Percentiles rank a stretch among this genome's conserved stretches.
Evolutionary conservation across 2,113 vertebrate genomes (phyloP).

Genomic region (Scatophagus argus): DNA sequence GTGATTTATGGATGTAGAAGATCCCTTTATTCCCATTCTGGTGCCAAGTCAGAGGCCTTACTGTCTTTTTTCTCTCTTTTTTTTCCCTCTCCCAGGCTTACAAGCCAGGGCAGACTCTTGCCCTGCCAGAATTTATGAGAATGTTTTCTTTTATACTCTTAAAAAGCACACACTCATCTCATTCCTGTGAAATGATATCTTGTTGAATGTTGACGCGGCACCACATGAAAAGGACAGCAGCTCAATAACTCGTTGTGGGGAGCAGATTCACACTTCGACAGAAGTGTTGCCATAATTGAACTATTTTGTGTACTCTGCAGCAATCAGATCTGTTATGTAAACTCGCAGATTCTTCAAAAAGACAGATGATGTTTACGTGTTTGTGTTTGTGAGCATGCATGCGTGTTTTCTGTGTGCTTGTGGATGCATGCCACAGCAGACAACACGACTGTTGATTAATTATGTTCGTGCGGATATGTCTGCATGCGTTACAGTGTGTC

Average conservation of each 20-base stretch:
- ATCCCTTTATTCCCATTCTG: constrained; percentile 61
- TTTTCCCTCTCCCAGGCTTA: constrained; percentile 63
- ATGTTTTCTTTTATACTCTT: constrained; percentile 78
- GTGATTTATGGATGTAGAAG: constrained; percentile 74
- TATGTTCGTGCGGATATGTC: constrained; percentile 13
- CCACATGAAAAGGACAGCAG: constrained; percentile 75
- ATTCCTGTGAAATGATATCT: constrained; percentile 80
- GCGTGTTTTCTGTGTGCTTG: not conserved
- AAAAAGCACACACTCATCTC: constrained; percentile 72
- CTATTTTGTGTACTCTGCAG: constrained; percentile 56
- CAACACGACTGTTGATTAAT: constrained; percentile 17
- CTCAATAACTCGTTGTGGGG: constrained; percentile 66
- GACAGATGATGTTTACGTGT: constrained; percentile 41
- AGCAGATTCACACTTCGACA: constrained; percentile 64
- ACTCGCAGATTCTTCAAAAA: constrained; percentile 54
- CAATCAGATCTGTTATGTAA: constrained; percentile 76
- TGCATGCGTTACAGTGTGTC: not conserved
- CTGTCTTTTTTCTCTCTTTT: constrained; percentile 56
- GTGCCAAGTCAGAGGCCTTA: constrained; percentile 68
- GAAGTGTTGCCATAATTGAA: constrained; percentile 73
- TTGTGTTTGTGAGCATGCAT: constrained; percentile 20
- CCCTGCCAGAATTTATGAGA: constrained; percentile 77
- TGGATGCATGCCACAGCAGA: constrained; percentile 27
- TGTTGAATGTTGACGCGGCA: constrained; percentile 63
- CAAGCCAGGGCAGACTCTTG: constrained; percentile 78